A percentile compares a stretch with the other conserved stretches of the same genome.
Conservation (phyloP, 1,140 invertebrate genomes). For the Seison nebaliae region DNA sequence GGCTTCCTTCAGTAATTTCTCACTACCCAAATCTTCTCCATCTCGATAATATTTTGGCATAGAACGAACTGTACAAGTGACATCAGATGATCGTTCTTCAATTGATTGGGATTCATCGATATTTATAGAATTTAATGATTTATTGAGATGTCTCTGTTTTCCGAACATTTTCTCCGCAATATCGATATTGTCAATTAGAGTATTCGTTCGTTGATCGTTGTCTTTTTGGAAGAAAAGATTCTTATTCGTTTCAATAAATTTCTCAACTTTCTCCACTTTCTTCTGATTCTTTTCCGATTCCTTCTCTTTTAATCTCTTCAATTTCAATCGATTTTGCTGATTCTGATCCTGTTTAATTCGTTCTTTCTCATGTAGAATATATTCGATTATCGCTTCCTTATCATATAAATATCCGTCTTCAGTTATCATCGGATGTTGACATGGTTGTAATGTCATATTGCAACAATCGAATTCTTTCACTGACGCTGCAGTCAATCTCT, state of each 20-base stretch:
- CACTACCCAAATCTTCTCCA: no score
- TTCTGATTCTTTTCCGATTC: conserved; percentile 42
- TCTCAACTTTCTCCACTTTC: conserved; percentile 40
- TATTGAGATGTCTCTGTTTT: neutral
- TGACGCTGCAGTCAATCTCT: conserved; percentile 71
- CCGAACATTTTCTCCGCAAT: neutral
- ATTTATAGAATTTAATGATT: no score
- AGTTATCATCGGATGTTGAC: conserved; percentile 58
- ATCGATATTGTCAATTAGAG: neutral
- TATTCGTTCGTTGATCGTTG: neutral
- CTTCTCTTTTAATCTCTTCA: conserved; percentile 34
- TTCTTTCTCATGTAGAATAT: conserved; percentile 79
- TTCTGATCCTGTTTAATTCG: conserved; percentile 62
- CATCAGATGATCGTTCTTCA: conserved; percentile 6
- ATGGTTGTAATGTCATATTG: conserved; percentile 77
- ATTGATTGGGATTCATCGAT: neutral
- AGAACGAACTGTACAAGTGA: no score
- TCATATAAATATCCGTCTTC: conserved; percentile 80
- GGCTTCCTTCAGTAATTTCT: neutral
- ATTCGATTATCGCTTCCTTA: conserved; percentile 82
- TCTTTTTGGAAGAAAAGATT: neutral
- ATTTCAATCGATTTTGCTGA: conserved; percentile 49
- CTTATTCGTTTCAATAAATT: conserved; percentile 44
- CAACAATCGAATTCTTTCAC: conserved; percentile 94
- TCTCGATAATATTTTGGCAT: no score